Evolutionary conservation across 1,140 invertebrate genomes (phyloP), one percentile per base, ranked within the genome.

Genomic region (Cardiocondyla obscurior): DNA sequence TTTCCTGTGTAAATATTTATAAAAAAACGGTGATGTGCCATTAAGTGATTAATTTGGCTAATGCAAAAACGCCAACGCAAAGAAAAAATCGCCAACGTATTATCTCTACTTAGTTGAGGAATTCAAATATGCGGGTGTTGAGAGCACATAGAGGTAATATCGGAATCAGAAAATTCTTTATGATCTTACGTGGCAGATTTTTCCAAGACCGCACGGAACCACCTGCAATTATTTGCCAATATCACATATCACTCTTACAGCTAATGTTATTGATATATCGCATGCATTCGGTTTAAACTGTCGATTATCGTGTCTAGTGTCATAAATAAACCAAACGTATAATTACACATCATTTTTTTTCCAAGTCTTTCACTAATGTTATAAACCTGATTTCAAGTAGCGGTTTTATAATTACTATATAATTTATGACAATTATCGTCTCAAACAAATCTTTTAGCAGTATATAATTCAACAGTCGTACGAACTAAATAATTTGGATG

Each of bases 161-260:
- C 81, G 55, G 12, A 44, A 51, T 73, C 77, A 72, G 51, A 73
- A 65, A 72, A 88, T 51, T 58, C 60, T 65, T 53, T 62, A 39
- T 67, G 42, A 28, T 87, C 92, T 92, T 92, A 92, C 92, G 87
- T 91, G 88, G 82, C 87, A 92, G 84, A 92, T 88, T 89, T 89
- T 91, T 91, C 83, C 88, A 83, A 87, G 89, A 69, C 90, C 82
- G 69, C 84, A 92, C 62, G 89, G 88, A 86, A 91, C 73, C 86
- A 93, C 90, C 91, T 92, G 92, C 77, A 93, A 92, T 91, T 88
- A 92, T 91, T 91, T 81, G 82, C 86, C 64, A 60, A 69, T 62
- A 49, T 87, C 72, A 87, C 14, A 72, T 67, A 79, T 44, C 64
- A 49, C 42, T 53, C 19, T 74, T 74, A 58, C 19, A 76, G 2